phyloP scores from a whole-genome alignment of 2,797 vertebrate species.

The Ara ararauna region DNA sequence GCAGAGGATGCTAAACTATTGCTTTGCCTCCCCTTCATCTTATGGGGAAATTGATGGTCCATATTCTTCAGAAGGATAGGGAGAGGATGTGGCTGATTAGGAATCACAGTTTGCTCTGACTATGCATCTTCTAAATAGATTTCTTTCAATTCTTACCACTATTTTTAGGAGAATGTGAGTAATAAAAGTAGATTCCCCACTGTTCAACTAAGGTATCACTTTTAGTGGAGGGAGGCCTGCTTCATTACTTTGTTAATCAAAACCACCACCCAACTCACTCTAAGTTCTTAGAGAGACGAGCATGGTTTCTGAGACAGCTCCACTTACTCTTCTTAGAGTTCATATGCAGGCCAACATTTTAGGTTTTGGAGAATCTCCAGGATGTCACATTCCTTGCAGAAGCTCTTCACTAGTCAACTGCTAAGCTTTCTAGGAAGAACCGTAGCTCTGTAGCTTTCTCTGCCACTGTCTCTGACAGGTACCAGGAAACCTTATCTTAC shows the following conservation, averaged over 20 bases:
- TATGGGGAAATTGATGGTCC: conserved; percentile 45
- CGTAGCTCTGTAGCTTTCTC: neutral
- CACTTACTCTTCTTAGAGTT: neutral
- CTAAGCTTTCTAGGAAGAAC: neutral
- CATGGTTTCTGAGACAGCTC: neutral
- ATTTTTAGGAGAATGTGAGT: neutral
- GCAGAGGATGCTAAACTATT: conserved; percentile 38
- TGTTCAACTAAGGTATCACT: neutral
- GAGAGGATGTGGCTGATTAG: conserved; percentile 51
- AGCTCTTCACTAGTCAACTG: neutral
- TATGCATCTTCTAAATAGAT: conserved; percentile 13
- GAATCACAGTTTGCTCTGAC: conserved; percentile 22
- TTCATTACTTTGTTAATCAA: neutral
- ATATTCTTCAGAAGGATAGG: conserved; percentile 10
- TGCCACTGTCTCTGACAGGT: neutral
- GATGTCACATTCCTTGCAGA: neutral
- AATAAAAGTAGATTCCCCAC: neutral
- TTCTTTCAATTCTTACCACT: neutral
- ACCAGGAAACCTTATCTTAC: neutral
- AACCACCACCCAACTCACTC: neutral
- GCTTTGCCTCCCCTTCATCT: conserved; percentile 55
- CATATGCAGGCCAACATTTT: neutral
- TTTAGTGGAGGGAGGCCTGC: neutral
- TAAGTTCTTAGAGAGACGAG: neutral
- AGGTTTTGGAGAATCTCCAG: neutral